Percentiles rank a stretch among this genome's conserved stretches.
These are phyloP conservation scores for Diarsia mendica DNA, from an alignment of 2,888 invertebrate genomes.

Conservation along the genomic window DNA sequence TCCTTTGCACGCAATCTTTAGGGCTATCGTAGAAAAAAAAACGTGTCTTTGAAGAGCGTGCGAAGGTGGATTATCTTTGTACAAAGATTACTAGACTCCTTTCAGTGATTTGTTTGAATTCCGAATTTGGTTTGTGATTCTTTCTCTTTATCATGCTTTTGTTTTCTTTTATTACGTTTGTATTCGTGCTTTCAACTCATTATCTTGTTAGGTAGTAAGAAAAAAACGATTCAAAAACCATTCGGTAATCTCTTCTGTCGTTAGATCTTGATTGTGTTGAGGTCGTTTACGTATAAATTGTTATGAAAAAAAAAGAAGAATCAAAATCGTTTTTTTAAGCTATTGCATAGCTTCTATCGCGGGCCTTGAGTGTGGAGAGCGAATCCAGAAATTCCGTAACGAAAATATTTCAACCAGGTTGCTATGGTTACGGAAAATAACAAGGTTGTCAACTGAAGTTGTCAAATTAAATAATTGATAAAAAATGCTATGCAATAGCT, in stretches of 20 bases:
- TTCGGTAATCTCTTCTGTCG: neutral
- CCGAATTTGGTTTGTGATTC: neutral
- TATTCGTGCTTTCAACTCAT: neutral
- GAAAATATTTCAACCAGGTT: too few relatives aligned
- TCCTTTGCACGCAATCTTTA: constrained; percentile 67
- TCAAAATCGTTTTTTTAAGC: too few relatives aligned
- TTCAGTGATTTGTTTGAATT: constrained; percentile 44
- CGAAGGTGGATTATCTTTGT: constrained; percentile 38
- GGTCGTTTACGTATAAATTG: too few relatives aligned
- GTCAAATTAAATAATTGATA: too few relatives aligned
- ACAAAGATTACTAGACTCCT: constrained; percentile 19
- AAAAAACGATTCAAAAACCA: neutral
- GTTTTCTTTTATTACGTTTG: neutral
- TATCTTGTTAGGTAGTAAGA: neutral
- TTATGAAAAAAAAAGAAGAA: too few relatives aligned
- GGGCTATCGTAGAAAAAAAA: constrained; percentile 46
- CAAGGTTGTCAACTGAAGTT: too few relatives aligned
- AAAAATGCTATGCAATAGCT: too few relatives aligned
- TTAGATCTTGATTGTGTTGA: neutral
- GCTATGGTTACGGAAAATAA: too few relatives aligned
- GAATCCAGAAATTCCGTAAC: too few relatives aligned
- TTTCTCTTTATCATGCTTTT: neutral
- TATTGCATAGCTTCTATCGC: too few relatives aligned
- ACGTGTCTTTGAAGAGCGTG: constrained; percentile 45
- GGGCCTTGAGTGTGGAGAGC: too few relatives aligned